These are phyloP conservation scores for Carassius auratus DNA, from an alignment of 2,113 vertebrate genomes.

Conservation along the genomic window DNA sequence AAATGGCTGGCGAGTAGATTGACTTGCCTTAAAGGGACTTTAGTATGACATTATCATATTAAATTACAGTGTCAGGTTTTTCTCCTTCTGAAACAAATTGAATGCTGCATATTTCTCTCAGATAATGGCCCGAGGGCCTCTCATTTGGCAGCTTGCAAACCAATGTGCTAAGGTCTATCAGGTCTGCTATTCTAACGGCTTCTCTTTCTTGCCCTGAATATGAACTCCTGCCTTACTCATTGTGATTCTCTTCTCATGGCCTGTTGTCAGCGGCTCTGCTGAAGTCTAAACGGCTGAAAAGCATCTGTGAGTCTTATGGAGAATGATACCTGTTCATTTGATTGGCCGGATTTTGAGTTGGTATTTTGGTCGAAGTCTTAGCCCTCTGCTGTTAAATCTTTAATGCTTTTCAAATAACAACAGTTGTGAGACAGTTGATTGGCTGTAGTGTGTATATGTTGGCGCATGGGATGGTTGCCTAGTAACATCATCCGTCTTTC, in stretches of 20 bases:
- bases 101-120: constrained; percentile 25
- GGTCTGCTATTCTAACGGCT: constrained; percentile 35
- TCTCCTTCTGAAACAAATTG: constrained; percentile 38
- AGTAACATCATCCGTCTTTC: constrained; percentile 60
- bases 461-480: constrained; percentile 60
- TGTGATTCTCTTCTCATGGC: constrained; percentile 47
- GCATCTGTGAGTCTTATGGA: neutral
- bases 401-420: neutral
- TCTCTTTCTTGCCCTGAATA: constrained; percentile 45
- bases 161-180: constrained; percentile 26
- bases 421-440: constrained; percentile 41
- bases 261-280: constrained; percentile 28
- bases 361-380: neutral
- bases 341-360: constrained; percentile 17
- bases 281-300: constrained; percentile 48
- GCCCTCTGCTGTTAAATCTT: constrained; percentile 7
- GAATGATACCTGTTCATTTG: constrained; percentile 35
- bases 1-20: neutral
- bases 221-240: constrained; percentile 49
- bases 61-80: constrained; percentile 42
- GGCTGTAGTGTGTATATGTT: constrained; percentile 50
- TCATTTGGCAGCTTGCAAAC: constrained; percentile 47
- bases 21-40: constrained; percentile 28
- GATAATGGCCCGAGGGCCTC: constrained; percentile 45
- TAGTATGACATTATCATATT: constrained; percentile 25